Conservation (phyloP, 2,888 invertebrate species). For the Agapostemon virescens region DNA sequence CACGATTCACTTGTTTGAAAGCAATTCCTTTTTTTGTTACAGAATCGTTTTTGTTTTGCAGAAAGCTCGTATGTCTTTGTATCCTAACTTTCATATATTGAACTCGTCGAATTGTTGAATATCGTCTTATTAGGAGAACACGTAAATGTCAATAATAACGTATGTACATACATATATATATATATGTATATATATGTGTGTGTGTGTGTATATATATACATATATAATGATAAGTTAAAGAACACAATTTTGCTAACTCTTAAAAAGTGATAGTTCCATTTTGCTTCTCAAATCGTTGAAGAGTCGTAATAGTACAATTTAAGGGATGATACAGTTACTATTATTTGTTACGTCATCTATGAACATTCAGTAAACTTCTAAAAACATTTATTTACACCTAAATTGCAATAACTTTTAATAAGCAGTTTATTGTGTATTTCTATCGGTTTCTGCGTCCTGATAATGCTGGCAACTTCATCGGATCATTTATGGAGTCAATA, state of each 20-base stretch:
- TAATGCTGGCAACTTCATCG: conserved; percentile 14
- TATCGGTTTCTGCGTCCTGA: conserved; percentile 3
- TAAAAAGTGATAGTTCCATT: neutral
- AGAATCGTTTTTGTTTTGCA: conserved; percentile 18
- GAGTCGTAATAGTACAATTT: conserved; percentile 4
- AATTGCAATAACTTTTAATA: conserved; percentile 13
- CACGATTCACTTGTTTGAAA: neutral
- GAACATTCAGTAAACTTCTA: conserved; percentile 12
- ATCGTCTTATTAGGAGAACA: conserved; percentile 13
- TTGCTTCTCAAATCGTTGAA: neutral
- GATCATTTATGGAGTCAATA: neutral
- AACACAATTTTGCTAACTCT: neutral
- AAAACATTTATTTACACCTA: neutral
- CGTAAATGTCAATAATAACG: neutral
- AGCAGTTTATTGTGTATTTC: conserved; percentile 1
- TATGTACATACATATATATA: neutral
- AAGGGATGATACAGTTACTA: conserved; percentile 16
- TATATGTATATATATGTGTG: too few species aligned
- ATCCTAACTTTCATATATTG: neutral
- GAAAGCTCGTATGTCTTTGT: conserved; percentile 24
- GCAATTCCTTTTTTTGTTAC: neutral
- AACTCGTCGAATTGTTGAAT: conserved; percentile 15
- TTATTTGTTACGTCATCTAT: neutral
- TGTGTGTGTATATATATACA: neutral
- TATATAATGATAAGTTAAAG: neutral